These are phyloP conservation scores for Parasteatoda tepidariorum DNA, from an alignment of 1,140 invertebrate genomes.

Conservation along the genomic window DNA sequence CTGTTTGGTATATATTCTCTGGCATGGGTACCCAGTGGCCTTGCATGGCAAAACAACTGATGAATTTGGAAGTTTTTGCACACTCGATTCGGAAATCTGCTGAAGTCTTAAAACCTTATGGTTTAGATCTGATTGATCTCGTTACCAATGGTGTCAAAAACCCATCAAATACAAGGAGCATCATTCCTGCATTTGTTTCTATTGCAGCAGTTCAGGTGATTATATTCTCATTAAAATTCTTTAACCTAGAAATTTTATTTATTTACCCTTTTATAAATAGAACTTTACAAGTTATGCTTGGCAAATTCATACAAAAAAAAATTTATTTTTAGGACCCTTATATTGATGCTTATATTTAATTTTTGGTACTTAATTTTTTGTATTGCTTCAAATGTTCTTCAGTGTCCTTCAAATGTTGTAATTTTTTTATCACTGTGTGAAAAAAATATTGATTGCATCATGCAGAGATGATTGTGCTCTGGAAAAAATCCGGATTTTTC, in stretches of 20 bases:
- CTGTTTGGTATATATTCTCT: slow-evolving; percentile 93
- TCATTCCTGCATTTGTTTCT: slow-evolving; percentile 78
- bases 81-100: slow-evolving; percentile 81
- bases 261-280: too few relatives aligned
- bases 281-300: too few relatives aligned
- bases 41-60: slow-evolving; percentile 89
- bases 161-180: slow-evolving; percentile 16
- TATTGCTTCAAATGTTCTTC: too few relatives aligned
- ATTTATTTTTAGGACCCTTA: too few relatives aligned
- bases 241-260: not conserved
- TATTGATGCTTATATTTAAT: too few relatives aligned
- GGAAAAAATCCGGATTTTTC: too few relatives aligned
- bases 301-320: too few relatives aligned
- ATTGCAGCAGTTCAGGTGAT: slow-evolving; percentile 92
- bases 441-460: too few relatives aligned
- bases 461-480: too few relatives aligned
- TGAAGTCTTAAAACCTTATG: slow-evolving; percentile 79
- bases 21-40: slow-evolving; percentile 98
- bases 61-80: slow-evolving; percentile 83
- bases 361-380: too few relatives aligned
- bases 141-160: slow-evolving; percentile 78
- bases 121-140: slow-evolving; percentile 84
- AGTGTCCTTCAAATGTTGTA: too few relatives aligned
- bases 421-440: too few relatives aligned
- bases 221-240: slow-evolving; percentile 8